Conservation (phyloP, 2,113 vertebrate species). For the Bujurquina vittata region DNA sequence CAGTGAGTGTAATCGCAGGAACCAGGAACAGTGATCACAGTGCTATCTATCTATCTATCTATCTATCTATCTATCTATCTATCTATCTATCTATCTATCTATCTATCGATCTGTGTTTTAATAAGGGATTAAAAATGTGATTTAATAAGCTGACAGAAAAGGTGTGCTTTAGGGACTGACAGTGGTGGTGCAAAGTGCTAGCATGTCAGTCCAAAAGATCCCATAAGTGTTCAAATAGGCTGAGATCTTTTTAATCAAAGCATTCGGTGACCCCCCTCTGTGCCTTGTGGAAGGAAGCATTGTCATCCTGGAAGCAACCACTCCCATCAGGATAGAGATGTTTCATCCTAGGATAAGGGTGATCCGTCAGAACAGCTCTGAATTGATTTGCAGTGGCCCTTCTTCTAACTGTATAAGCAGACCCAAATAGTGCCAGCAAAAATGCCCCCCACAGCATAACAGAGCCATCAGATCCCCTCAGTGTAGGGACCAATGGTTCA, state of each 20-base stretch:
- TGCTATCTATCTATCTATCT: neutral
- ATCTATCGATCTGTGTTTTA: neutral
- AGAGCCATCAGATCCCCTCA: neutral
- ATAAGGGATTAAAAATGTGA: neutral
- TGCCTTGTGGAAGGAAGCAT: neutral
- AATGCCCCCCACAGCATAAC: conserved; percentile 4
- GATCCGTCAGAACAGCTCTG: neutral
- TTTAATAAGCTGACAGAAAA: neutral
- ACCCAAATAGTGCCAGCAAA: neutral
- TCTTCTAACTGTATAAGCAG: neutral
- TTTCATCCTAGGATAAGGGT: neutral
- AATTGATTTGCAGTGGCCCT: neutral
- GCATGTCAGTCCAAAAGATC: neutral
- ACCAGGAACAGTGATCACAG: neutral
- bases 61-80: neutral
- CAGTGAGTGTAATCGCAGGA: neutral
- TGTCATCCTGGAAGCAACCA: neutral
- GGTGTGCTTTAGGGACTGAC: neutral
- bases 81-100: neutral
- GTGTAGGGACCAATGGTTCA: neutral
- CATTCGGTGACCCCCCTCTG: neutral
- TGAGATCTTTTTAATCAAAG: conserved; percentile 1
- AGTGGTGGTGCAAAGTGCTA: neutral
- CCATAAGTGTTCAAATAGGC: neutral
- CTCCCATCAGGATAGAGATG: neutral